Base-by-base conservation (phyloP, 2,797 vertebrate species). In the Bovichtus diacanthus region DNA sequence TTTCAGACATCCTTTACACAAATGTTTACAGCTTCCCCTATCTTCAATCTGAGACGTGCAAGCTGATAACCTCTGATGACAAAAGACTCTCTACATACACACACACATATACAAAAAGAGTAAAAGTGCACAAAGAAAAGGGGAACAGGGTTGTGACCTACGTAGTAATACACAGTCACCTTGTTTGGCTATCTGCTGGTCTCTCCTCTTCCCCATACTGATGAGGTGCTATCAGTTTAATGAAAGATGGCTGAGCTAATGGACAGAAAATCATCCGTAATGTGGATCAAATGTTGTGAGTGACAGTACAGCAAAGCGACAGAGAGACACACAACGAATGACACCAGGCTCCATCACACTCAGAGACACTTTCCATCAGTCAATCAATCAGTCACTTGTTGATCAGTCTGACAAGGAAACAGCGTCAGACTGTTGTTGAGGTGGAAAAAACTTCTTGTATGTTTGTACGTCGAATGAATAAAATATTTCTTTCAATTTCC, bases 281-380 rank as follows among this genome's bases (percentile, higher is more conserved):
- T 86, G 81, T 58, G 74, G 80, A 87, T 90, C 84, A 87, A 83
- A 91, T 87, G 85, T 65, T 84, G 16, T 67, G 81, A 87, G 53
- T 82, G 86, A 86, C 88, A 77, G 65, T 9, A 27, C 25, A 60
- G 68, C 39, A 60, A 66, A 64, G 70, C 7, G 2, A 63, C 62
- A 76, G 72, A 59, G 54, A 61, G 44, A 58, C 49, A 46, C 51
- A 39, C 61, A 58, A 11, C 53, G 76, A 74, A 63, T 34, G 76
- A 69, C 76, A 86, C 6, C 11, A 49, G 62, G 61, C 36, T 69
- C 73, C 18, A 65, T 85, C 79, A 82, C 27, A 71, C 50, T 76
- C 21, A 38, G 65, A 79, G 39, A 79, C 21, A 68, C 68, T 65
- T 59, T 51, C 71, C 21, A 74, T 84, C 86, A 83, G 46, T 83